These are phyloP conservation scores for Thaumatotibia leucotreta DNA, from an alignment of 1,140 invertebrate genomes.

Conservation along the genomic window DNA sequence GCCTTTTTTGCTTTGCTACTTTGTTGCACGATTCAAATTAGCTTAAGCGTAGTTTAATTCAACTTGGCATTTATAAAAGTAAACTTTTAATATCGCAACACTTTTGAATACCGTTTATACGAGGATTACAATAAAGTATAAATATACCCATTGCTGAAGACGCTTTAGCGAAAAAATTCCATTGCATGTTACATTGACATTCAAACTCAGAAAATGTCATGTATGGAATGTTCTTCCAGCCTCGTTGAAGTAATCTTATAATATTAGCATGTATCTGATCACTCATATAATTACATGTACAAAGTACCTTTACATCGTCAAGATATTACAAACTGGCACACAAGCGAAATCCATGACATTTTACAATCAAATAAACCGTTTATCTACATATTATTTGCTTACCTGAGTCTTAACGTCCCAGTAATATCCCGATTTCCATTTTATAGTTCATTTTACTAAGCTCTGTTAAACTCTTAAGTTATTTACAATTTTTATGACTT, in stretches of 20 bases:
- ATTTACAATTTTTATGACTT: conserved; percentile 12
- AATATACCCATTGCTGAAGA: no score
- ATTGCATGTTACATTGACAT: no score
- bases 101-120: neutral
- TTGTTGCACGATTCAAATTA: neutral
- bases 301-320: neutral
- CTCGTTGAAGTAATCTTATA: no score
- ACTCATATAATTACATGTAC: no score
- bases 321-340: neutral
- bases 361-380: neutral
- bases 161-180: no score
- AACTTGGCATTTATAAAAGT: neutral
- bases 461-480: conserved; percentile 8
- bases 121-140: neutral
- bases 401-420: neutral
- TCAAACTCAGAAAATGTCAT: no score
- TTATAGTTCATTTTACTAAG: conserved; percentile 8
- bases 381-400: neutral
- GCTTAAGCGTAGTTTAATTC: neutral
- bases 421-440: conserved; percentile 2
- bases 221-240: no score
- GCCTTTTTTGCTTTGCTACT: neutral
- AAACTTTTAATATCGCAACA: neutral
- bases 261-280: no score
- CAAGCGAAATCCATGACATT: neutral